Evolutionary conservation across 2,113 vertebrate species (phyloP).

Genomic region (Aspiorhynchus laticeps): DNA sequence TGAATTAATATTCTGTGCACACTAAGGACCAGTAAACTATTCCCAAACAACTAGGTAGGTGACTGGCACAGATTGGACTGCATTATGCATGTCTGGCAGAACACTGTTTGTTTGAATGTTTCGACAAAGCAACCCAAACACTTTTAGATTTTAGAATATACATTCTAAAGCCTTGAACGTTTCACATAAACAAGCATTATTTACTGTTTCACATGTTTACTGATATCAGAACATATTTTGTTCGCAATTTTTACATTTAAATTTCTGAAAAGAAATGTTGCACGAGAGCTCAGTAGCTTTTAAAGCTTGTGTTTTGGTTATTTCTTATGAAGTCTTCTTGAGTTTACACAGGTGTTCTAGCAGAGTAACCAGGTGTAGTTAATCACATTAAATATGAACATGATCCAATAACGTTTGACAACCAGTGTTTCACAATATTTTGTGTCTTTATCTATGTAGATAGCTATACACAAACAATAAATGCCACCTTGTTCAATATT

Average conservation of each 20-base stretch:
- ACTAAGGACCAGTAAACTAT: conserved; percentile 16
- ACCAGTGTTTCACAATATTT: background rate
- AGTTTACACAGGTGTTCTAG: background rate
- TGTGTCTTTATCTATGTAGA: background rate
- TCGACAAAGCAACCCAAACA: background rate
- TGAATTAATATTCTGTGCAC: conserved; percentile 10
- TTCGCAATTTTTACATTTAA: background rate
- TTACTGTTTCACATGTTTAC: background rate
- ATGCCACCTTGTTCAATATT: background rate
- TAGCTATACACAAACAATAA: background rate
- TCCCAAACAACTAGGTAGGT: conserved; percentile 21
- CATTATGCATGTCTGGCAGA: conserved; percentile 1
- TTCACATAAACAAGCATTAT: background rate
- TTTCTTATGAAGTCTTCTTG: background rate
- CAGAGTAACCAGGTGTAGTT: background rate
- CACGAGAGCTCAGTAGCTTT: background rate
- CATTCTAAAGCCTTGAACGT: background rate
- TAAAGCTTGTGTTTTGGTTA: background rate
- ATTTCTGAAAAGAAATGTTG: background rate
- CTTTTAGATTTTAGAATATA: background rate
- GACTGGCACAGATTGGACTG: conserved; percentile 24
- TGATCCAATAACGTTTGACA: background rate
- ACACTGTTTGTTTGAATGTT: background rate
- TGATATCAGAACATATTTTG: background rate
- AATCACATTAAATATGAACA: background rate